phyloP scores from a whole-genome alignment of 1,140 invertebrate genomes.

The Drosophila lowei region DNA sequence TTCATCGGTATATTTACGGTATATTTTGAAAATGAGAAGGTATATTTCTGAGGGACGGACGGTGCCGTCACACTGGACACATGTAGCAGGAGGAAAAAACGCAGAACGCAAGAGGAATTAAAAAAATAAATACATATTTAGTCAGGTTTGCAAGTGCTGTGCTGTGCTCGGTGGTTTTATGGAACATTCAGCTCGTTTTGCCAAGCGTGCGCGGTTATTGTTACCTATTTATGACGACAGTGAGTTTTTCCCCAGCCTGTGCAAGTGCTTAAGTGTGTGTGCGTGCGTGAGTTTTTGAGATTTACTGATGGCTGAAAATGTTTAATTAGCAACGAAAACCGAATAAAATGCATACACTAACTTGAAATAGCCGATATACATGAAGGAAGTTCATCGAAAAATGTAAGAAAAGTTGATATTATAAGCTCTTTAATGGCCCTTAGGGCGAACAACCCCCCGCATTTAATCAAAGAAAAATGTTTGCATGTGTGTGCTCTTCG shows the following conservation, averaged over 20 bases:
- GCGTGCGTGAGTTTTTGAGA: constrained; percentile 58
- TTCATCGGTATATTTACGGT: too few species aligned
- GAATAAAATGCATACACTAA: constrained; percentile 42
- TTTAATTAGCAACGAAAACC: constrained; percentile 73
- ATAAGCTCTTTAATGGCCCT: constrained; percentile 38
- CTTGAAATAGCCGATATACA: constrained; percentile 20
- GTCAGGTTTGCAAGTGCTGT: constrained; percentile 56
- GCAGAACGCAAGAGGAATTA: constrained; percentile 57
- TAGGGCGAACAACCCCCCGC: constrained; percentile 72
- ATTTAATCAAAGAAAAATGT: constrained; percentile 62
- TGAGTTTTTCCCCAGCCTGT: constrained; percentile 66
- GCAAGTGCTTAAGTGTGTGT: constrained; percentile 47
- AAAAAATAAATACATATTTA: constrained; percentile 62
- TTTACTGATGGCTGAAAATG: constrained; percentile 69
- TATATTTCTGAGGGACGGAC: not conserved
- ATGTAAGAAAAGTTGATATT: constrained; percentile 28
- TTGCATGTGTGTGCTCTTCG: constrained; percentile 64
- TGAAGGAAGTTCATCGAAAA: constrained; percentile 22
- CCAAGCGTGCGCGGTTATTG: constrained; percentile 48
- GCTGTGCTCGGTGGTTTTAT: constrained; percentile 51
- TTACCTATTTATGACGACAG: constrained; percentile 76
- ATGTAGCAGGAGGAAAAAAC: constrained; percentile 60
- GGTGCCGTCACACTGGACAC: constrained; percentile 23
- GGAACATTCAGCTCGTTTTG: constrained; percentile 34
- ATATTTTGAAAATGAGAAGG: not conserved